Evolutionary conservation across 2,113 vertebrate genomes (phyloP).

Genomic region (Sinocyclocheilus rhinocerous): DNA sequence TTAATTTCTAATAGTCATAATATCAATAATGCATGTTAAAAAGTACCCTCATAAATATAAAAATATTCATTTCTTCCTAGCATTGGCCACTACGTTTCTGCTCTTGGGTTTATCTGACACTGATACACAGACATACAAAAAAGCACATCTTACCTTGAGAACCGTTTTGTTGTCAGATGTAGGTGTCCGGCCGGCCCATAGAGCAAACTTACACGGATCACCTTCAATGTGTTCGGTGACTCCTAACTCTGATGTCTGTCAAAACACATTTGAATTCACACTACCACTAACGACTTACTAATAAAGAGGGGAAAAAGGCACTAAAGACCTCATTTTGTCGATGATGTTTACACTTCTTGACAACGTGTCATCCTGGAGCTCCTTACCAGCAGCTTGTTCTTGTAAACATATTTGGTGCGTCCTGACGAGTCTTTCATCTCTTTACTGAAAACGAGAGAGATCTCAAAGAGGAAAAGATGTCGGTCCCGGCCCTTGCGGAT

Average conservation of each 20-base stretch:
- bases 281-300: background rate
- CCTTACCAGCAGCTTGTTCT: conserved; percentile 94
- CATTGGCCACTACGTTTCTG: background rate
- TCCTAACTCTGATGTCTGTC: conserved; percentile 94
- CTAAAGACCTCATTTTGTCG: conserved; percentile 4
- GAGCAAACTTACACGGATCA: conserved; percentile 96
- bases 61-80: background rate
- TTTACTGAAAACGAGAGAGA: conserved; percentile 98
- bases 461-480: conserved; percentile 98
- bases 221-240: conserved; percentile 98
- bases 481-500: conserved; percentile 97
- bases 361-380: background rate
- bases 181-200: conserved; percentile 97
- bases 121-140: background rate
- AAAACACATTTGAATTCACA: conserved; percentile 55
- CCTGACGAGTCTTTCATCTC: conserved; percentile 99
- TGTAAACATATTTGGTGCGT: conserved; percentile 98
- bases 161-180: conserved; percentile 99
- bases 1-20: background rate
- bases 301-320: conserved; percentile 23
- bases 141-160: conserved; percentile 83
- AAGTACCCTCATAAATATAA: background rate
- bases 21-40: background rate
- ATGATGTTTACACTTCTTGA: conserved; percentile 18
- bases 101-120: background rate